These are phyloP conservation scores for Noctua janthe DNA, from an alignment of 2,888 invertebrate species.

Conservation along the genomic window DNA sequence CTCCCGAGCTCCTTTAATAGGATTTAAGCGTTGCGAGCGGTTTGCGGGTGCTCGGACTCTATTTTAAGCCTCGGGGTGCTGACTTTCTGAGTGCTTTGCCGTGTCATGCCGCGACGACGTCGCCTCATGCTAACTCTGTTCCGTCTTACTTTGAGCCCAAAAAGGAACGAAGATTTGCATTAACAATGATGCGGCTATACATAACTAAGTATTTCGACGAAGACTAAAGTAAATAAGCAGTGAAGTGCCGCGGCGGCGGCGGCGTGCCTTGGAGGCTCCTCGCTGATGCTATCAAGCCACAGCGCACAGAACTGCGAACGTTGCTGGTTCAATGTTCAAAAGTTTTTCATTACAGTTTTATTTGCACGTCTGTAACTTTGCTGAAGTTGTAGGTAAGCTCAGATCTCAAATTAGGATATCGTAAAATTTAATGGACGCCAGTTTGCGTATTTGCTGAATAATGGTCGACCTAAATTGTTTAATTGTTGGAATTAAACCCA, in stretches of 20 bases:
- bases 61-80: constrained; percentile 81
- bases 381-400: constrained; percentile 59
- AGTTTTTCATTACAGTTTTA: constrained; percentile 64
- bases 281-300: constrained; percentile 58
- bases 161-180: constrained; percentile 47
- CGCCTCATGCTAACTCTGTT: constrained; percentile 62
- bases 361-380: constrained; percentile 58
- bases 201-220: constrained; percentile 51
- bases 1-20: constrained; percentile 77
- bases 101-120: constrained; percentile 74
- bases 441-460: constrained; percentile 74
- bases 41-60: constrained; percentile 78
- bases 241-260: constrained; percentile 52
- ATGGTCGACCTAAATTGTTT: constrained; percentile 76
- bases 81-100: constrained; percentile 85
- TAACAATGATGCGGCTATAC: constrained; percentile 39
- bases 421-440: constrained; percentile 72
- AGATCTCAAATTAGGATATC: constrained; percentile 68
- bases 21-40: constrained; percentile 83
- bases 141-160: constrained; percentile 54
- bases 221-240: constrained; percentile 49
- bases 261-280: constrained; percentile 33
- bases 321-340: constrained; percentile 55
- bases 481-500: constrained; percentile 72
- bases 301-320: constrained; percentile 51